phyloP scores from a whole-genome alignment of 2,888 invertebrate species.

The Caenorhabditis angaria region DNA sequence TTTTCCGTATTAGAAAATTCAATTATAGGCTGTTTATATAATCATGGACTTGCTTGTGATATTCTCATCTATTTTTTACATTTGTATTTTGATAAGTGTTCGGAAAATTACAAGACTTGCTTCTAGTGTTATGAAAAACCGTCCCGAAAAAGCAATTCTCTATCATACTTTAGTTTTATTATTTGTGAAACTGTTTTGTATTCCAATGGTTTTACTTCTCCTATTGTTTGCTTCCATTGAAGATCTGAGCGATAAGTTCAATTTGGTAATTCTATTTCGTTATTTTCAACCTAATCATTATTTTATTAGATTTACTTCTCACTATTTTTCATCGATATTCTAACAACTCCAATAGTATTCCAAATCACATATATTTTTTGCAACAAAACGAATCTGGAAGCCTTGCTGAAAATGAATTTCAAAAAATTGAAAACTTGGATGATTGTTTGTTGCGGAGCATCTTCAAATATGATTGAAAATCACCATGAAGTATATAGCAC shows the following conservation, averaged over 20 bases:
- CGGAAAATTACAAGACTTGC: not conserved
- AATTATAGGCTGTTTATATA: not conserved
- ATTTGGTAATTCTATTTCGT: too few species aligned
- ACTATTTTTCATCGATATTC: not conserved
- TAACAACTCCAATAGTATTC: not conserved
- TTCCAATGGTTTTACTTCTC: too few species aligned
- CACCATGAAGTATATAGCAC: too few species aligned
- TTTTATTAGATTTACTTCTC: not conserved
- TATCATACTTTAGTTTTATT: not conserved
- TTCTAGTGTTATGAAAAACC: not conserved
- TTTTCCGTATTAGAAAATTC: not conserved
- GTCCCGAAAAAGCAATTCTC: not conserved
- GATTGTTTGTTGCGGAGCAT: not conserved
- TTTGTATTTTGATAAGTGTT: not conserved
- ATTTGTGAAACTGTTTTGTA: not conserved
- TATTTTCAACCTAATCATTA: not conserved
- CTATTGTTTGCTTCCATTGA: too few species aligned
- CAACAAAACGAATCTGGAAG: not conserved
- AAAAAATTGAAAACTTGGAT: not conserved
- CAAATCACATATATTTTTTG: not conserved
- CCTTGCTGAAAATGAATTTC: not conserved
- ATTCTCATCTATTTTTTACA: not conserved
- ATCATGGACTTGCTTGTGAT: not conserved
- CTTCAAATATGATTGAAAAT: too few species aligned
- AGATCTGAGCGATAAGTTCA: too few species aligned